Evolutionary conservation across 2,797 vertebrate genomes (phyloP).

Genomic region (Ceyx erithaca): DNA sequence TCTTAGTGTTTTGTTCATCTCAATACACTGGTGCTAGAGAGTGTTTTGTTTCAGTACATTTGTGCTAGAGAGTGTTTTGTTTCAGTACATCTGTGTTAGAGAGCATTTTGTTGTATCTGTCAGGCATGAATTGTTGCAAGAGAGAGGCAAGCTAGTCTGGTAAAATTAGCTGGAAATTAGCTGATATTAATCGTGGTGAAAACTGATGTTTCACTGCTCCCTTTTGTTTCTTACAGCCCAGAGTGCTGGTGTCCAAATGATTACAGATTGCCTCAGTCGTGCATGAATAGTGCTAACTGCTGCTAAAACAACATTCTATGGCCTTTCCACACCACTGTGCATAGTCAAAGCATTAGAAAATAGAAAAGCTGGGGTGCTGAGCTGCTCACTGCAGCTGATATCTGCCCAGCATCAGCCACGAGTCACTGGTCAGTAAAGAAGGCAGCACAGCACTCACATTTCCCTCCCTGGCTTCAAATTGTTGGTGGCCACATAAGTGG

Average conservation of each 20-base stretch:
- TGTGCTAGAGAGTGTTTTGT: no score
- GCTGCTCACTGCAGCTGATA: not conserved
- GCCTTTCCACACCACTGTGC: not conserved
- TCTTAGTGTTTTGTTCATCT: not conserved
- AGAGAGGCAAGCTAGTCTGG: not conserved
- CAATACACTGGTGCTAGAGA: not conserved
- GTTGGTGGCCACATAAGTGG: not conserved
- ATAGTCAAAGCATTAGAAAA: not conserved
- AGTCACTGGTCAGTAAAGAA: not conserved
- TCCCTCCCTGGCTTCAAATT: not conserved
- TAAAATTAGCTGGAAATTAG: conserved; percentile 1
- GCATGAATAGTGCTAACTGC: not conserved
- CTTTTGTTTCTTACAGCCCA: not conserved
- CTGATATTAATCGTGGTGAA: not conserved
- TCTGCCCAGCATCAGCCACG: not conserved
- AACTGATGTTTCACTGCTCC: not conserved
- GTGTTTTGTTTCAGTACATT: not conserved
- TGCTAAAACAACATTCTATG: not conserved
- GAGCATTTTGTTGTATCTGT: not conserved
- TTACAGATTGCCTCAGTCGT: not conserved
- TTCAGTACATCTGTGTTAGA: no score
- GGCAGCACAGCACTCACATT: not conserved
- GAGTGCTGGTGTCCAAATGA: not conserved
- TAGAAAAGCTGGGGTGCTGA: not conserved
- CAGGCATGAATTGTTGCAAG: not conserved